These are phyloP conservation scores for Athalia cordata DNA, from an alignment of 2,888 invertebrate species.

Conservation along the genomic window DNA sequence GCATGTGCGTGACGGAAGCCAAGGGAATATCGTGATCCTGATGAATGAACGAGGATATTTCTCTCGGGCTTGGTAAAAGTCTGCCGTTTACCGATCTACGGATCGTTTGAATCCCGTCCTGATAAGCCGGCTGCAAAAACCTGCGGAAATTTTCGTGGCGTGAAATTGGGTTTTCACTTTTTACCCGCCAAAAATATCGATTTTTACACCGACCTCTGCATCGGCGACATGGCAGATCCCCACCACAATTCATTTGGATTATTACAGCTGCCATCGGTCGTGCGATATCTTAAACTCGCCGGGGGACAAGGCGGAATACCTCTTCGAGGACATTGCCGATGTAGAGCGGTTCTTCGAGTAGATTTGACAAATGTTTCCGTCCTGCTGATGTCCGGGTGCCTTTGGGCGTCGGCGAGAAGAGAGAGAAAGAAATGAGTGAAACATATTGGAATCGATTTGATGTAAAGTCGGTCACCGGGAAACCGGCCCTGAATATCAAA, in stretches of 20 bases:
- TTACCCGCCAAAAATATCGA: not conserved
- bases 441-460: too few relatives aligned
- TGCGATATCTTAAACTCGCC: slow-evolving; percentile 82
- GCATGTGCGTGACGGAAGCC: slow-evolving; percentile 83
- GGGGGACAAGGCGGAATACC: slow-evolving; percentile 82
- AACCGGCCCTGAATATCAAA: too few relatives aligned
- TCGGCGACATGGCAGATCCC: slow-evolving; percentile 89
- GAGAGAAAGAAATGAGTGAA: not conserved
- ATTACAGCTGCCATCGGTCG: slow-evolving; percentile 93
- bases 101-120: slow-evolving; percentile 82
- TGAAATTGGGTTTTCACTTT: not conserved
- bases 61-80: slow-evolving; percentile 84
- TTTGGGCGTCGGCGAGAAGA: not conserved
- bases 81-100: slow-evolving; percentile 78
- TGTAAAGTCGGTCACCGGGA: too few relatives aligned
- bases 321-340: slow-evolving; percentile 81
- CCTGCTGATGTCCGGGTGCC: slow-evolving; percentile 38
- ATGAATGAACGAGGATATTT: slow-evolving; percentile 83
- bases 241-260: slow-evolving; percentile 85
- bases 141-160: slow-evolving; percentile 71
- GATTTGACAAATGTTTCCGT: slow-evolving; percentile 37
- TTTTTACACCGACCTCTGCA: slow-evolving; percentile 75
- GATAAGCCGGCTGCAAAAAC: slow-evolving; percentile 87
- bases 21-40: slow-evolving; percentile 79
- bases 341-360: slow-evolving; percentile 72